phyloP scores from a whole-genome alignment of 2,888 invertebrate genomes.

The Aspidiotus destructor region DNA sequence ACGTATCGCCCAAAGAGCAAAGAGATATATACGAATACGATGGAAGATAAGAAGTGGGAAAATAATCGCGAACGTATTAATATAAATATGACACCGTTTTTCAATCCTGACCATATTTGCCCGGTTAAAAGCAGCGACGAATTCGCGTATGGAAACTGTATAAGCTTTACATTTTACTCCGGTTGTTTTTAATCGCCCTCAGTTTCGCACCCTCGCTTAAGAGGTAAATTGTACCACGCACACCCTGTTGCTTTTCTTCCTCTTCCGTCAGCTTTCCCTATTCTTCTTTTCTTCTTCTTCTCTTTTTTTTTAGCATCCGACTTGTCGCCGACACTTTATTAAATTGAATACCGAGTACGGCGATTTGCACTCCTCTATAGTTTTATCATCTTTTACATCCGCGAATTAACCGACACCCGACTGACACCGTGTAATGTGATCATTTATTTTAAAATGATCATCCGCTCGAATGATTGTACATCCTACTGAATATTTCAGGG shows the following conservation, averaged over 20 bases:
- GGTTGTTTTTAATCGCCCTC: constrained; percentile 31
- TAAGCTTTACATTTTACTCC: constrained; percentile 21
- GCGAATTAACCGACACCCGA: constrained; percentile 21
- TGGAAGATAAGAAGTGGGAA: background rate
- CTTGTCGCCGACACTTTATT: constrained; percentile 23
- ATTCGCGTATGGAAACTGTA: background rate
- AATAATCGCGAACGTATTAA: constrained; percentile 11
- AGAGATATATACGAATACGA: background rate
- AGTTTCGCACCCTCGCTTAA: constrained; percentile 26
- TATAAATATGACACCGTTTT: constrained; percentile 26
- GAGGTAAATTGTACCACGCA: constrained; percentile 23
- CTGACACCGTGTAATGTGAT: constrained; percentile 2
- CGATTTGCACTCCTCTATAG: constrained; percentile 17
- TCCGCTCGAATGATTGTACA: constrained; percentile 1
- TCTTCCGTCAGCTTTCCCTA: constrained; percentile 7
- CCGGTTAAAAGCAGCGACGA: constrained; percentile 2
- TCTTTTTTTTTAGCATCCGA: background rate
- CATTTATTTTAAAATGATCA: background rate
- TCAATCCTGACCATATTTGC: constrained; percentile 3
- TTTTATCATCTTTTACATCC: constrained; percentile 16
- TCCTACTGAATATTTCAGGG: background rate
- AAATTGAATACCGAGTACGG: constrained; percentile 27
- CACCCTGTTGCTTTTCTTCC: constrained; percentile 27
- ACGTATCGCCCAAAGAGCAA: no score
- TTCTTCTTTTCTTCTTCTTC: constrained; percentile 5